phyloP scores from a whole-genome alignment of 2,888 invertebrate genomes.

The Chromoteleia sp. region DNA sequence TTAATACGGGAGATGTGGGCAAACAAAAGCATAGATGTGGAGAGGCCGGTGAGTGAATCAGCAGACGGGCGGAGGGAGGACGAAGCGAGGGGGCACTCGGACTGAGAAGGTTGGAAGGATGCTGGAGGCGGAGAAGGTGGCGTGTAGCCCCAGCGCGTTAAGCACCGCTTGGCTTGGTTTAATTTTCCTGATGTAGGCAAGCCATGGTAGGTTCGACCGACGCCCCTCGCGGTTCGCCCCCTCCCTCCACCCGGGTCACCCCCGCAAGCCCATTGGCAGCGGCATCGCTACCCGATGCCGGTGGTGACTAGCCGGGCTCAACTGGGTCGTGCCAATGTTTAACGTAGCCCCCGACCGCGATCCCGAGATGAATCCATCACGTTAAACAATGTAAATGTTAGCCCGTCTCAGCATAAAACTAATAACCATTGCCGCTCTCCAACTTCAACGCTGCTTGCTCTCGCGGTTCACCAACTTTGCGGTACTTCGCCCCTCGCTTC shows the following conservation, averaged over 20 bases:
- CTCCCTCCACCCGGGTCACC: constrained; percentile 75
- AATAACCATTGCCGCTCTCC: constrained; percentile 81
- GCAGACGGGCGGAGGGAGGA: constrained; percentile 61
- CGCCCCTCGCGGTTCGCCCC: constrained; percentile 78
- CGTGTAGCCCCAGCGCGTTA: constrained; percentile 79
- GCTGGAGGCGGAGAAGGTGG: constrained; percentile 78
- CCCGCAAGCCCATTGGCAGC: constrained; percentile 65
- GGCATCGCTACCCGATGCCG: constrained; percentile 72
- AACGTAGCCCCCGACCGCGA: constrained; percentile 75
- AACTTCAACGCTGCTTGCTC: constrained; percentile 73
- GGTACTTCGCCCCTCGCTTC: constrained; percentile 56
- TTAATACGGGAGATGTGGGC: constrained; percentile 84
- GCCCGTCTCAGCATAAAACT: constrained; percentile 82
- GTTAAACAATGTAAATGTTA: constrained; percentile 84
- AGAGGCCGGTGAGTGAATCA: constrained; percentile 68
- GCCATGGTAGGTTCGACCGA: constrained; percentile 77
- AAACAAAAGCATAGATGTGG: constrained; percentile 78
- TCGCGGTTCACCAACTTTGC: constrained; percentile 68
- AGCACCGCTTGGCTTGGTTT: constrained; percentile 84
- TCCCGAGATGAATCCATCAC: constrained; percentile 82
- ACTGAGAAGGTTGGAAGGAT: constrained; percentile 70
- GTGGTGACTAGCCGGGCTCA: constrained; percentile 72
- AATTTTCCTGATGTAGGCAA: constrained; percentile 85
- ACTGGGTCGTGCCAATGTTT: constrained; percentile 77
- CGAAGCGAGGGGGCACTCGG: constrained; percentile 46